Conservation (phyloP, 2,888 invertebrate species). For the Leptopilina drosophilae region DNA sequence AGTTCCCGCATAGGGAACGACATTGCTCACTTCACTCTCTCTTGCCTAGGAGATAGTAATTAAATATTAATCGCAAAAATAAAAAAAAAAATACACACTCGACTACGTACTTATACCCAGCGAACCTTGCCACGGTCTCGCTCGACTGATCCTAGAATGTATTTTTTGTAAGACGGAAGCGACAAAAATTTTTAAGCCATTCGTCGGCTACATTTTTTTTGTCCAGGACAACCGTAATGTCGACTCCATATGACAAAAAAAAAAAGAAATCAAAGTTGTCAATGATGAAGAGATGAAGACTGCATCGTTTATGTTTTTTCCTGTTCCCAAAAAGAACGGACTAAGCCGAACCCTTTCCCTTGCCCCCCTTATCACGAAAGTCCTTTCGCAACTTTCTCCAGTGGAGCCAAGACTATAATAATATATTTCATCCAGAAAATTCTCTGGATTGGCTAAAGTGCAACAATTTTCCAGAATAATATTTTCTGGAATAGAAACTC, state of each 20-base stretch:
- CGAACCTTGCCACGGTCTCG: constrained; percentile 59
- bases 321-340: constrained; percentile 31
- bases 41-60: constrained; percentile 57
- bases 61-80: constrained; percentile 48
- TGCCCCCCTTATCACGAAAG: not conserved
- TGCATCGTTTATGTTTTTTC: constrained; percentile 48
- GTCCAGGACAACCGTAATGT: constrained; percentile 13
- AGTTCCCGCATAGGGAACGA: constrained; percentile 85
- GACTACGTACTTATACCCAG: constrained; percentile 75
- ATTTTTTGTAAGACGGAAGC: constrained; percentile 62
- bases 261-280: not conserved
- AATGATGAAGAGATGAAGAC: constrained; percentile 53
- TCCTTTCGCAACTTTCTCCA: not conserved
- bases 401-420: not conserved
- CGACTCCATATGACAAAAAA: not conserved
- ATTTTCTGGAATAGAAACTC: not conserved
- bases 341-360: constrained; percentile 7
- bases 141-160: constrained; percentile 75
- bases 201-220: constrained; percentile 5
- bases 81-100: constrained; percentile 54
- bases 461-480: not conserved
- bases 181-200: constrained; percentile 27
- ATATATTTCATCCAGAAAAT: not conserved
- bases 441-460: constrained; percentile 30
- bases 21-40: constrained; percentile 60